These are phyloP conservation scores for Chelmon rostratus DNA, from an alignment of 2,797 vertebrate species.

Conservation along the genomic window DNA sequence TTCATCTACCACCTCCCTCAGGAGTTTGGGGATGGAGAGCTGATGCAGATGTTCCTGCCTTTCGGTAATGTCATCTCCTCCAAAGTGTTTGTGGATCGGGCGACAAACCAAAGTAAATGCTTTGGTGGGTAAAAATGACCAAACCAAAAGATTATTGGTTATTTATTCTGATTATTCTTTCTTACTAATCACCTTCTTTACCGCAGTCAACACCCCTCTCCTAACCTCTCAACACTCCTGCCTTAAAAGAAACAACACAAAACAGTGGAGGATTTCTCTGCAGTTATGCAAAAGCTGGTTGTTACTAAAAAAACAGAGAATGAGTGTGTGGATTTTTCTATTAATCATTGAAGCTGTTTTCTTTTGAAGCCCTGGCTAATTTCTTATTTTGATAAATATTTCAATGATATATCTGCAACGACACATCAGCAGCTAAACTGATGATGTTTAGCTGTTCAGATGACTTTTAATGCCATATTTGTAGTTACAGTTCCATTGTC, in stretches of 20 bases:
- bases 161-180: conserved; percentile 83
- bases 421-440: background rate
- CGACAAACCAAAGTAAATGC: conserved; percentile 99
- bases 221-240: conserved; percentile 61
- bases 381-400: conserved; percentile 34
- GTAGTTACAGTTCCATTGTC: conserved; percentile 18
- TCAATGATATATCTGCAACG: background rate
- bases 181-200: conserved; percentile 85
- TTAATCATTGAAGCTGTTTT: conserved; percentile 48
- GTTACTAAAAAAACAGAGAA: conserved; percentile 42
- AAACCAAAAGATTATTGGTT: conserved; percentile 87
- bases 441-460: conserved; percentile 11
- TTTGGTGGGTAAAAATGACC: conserved; percentile 98
- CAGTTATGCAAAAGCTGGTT: conserved; percentile 55
- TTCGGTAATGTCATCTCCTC: conserved; percentile 99
- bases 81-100: conserved; percentile 99
- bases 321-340: conserved; percentile 29
- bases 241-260: conserved; percentile 47
- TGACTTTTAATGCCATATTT: conserved; percentile 35
- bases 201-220: conserved; percentile 74
- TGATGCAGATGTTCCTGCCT: conserved; percentile 99
- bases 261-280: conserved; percentile 43
- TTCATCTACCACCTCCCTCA: conserved; percentile 99
- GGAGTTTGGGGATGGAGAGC: conserved; percentile 99
- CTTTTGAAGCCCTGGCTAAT: conserved; percentile 34